Base-by-base conservation (phyloP, 2,797 vertebrate genomes). In the Naso thynnoides region DNA sequence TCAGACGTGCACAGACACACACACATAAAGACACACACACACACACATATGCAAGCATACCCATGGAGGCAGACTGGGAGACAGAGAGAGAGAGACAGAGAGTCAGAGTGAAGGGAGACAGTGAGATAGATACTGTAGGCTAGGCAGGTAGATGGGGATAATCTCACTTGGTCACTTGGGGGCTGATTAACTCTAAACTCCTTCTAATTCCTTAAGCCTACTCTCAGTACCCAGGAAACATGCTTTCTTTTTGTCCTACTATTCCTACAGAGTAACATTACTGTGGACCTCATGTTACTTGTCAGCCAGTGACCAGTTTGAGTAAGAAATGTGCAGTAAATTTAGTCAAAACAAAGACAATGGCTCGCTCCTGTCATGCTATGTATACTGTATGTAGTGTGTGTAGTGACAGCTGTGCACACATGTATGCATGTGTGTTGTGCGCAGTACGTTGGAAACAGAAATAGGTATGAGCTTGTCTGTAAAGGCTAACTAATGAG, bases 131-230 rank as follows among this genome's bases (percentile, higher is more conserved):
- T 78, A 65, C 73, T 81, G 82, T 62, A 64, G 85, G 78, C 85
- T n/a, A 87, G 85, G 86, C 85, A 90, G 83, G 62, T 81, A 58
- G 74, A 87, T 88, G 70, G 82, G 87, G 91, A 91, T 93, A 93
- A 94, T 93, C 92, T 92, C 69, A 86, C 78, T 86, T 87, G 87
- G 88, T 90, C 86, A 90, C 89, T 90, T 86, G 88, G 78, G 89
- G 83, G 81, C 79, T 86, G 91, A 93, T 93, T 94, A 92, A 89
- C 91, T 92, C 88, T 92, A 92, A 94, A 93, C 89, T 91, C 90
- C 89, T 74, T 82, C 87, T 93, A 94, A 94, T 90, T 89, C 91
- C 87, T 87, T 92, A 91, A 93, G 85, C 91, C 90, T 86, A 26
- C 90, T 86, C 81, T 82, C 75, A 73, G 89, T 76, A 76, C 78